Base-by-base conservation (phyloP, 1,140 invertebrate species). In the Pseudoatta argentina region DNA sequence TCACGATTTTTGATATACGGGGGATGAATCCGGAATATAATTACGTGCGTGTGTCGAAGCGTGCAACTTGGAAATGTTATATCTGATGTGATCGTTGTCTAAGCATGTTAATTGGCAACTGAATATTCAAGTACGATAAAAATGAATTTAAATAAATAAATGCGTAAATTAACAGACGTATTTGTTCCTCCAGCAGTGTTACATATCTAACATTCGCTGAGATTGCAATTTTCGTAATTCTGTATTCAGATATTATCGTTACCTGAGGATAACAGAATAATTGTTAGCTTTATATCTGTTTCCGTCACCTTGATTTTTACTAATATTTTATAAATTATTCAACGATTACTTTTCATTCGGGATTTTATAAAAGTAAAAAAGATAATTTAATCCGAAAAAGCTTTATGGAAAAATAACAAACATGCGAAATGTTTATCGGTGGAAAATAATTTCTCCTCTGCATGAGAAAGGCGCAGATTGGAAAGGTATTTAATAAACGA, bases 1-100 rank as follows among this genome's bases (percentile, higher is more conserved):
- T 78, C 87, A 85, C 89, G 34, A 90, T 87, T 90, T 87, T 87
- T 67, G 69, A 72, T 55, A 78, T 87, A 71, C 86, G 24, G 57
- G 57, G 14, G 34, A 63, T 18, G 44, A 78, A 34, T 57, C 44
- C 24, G 57, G 79, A 85, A 88, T 88, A 85, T 64, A 89, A 69
- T 87, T 87, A 85, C 79, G 61, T 10, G 82, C 86, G 73, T 75
- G 66, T 79, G 44, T 79, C 79, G 86, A 61, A 30, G 30, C 53
- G 66, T 67, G n/a, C 39, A 55, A 44, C 72, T 73, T 73, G 79
- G 27, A 78, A 87, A 88, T 44, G 30, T 27, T 69, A 0, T 1
- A 57, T 71, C 30, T 44, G 24, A 81, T 81, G 69, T 71, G n/a
- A 48, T 10, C 16, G 24, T 78, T 48, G 75, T 77, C 61, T 48